A percentile compares a stretch with the other conserved stretches of the same genome.
Evolutionary conservation across 2,113 vertebrate genomes (phyloP).

Genomic region (Apaloderma vittatum): DNA sequence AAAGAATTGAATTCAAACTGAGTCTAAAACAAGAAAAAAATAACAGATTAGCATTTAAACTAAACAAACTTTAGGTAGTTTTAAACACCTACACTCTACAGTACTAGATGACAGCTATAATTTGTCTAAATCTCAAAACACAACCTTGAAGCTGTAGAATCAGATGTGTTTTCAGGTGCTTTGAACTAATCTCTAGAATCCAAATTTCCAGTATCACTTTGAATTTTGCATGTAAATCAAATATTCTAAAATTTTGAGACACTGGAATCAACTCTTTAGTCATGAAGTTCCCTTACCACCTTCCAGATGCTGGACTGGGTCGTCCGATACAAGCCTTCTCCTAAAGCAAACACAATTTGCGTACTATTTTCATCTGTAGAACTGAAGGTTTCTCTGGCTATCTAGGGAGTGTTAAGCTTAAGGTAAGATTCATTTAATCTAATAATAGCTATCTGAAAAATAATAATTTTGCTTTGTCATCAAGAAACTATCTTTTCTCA

Average conservation of each 20-base stretch:
- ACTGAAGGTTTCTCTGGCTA: background rate
- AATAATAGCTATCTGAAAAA: background rate
- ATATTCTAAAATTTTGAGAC: background rate
- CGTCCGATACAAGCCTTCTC: background rate
- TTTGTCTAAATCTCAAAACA: background rate
- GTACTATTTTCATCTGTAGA: background rate
- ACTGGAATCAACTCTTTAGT: background rate
- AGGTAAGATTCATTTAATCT: background rate
- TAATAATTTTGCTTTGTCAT: background rate
- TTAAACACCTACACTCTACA: background rate
- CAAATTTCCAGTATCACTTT: background rate
- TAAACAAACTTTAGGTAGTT: background rate
- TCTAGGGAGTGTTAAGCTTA: background rate
- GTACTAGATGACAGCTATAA: background rate
- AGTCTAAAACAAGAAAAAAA: background rate
- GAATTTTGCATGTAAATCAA: background rate
- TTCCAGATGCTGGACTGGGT: background rate
- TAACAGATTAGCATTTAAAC: background rate
- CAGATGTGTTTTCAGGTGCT: too few species aligned
- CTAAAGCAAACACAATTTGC: background rate
- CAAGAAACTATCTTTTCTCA: background rate
- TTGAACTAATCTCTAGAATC: background rate
- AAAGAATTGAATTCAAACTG: background rate
- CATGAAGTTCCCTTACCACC: background rate
- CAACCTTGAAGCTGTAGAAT: background rate